These are phyloP conservation scores for Buceros bicornis DNA, from an alignment of 2,797 vertebrate genomes.

Conservation along the genomic window DNA sequence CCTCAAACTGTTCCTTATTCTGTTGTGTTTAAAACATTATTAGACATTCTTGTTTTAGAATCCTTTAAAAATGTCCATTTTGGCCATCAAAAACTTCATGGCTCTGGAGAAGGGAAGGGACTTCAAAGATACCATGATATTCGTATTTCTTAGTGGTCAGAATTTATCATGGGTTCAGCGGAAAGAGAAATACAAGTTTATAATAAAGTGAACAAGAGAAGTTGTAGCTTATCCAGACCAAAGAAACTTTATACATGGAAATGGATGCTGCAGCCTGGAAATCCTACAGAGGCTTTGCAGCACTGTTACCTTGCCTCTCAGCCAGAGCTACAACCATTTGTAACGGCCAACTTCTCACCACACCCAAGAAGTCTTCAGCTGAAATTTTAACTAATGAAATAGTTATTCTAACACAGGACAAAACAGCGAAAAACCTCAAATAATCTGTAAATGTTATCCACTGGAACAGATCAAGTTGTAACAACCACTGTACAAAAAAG, in stretches of 20 bases:
- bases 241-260: neutral
- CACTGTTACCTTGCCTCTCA: neutral
- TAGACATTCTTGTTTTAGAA: neutral
- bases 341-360: neutral
- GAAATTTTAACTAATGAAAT: neutral
- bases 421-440: slow-evolving; percentile 7
- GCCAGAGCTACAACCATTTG: neutral
- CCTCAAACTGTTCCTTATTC: neutral
- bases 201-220: neutral
- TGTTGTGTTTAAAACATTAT: neutral
- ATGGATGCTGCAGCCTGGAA: neutral
- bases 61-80: neutral
- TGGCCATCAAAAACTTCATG: neutral
- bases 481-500: slow-evolving; percentile 8
- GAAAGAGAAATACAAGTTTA: neutral
- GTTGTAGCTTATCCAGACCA: neutral
- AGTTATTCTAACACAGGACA: neutral
- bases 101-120: neutral
- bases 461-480: slow-evolving; percentile 11
- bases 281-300: neutral
- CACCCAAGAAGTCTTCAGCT: neutral
- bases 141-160: neutral
- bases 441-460: slow-evolving; percentile 43
- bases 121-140: neutral
- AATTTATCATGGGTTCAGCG: neutral